These are phyloP conservation scores for Epicauta chinensis DNA, from an alignment of 1,140 invertebrate species.

Conservation along the genomic window DNA sequence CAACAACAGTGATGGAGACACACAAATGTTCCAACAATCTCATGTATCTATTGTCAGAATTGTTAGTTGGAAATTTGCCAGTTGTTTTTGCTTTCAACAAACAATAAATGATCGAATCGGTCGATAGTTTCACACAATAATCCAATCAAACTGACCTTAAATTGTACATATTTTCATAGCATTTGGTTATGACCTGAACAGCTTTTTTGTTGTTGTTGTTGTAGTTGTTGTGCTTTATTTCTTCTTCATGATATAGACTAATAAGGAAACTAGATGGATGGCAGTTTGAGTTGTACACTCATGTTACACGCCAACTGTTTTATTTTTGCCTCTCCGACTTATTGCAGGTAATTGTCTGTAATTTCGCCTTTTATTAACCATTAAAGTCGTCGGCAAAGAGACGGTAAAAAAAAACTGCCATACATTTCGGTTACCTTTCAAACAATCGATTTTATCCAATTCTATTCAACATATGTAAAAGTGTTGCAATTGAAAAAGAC, in stretches of 20 bases:
- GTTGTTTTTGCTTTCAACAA: neutral
- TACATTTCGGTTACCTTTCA: too few species aligned
- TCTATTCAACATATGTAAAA: neutral
- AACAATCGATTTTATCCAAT: too few species aligned
- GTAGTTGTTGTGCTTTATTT: too few species aligned
- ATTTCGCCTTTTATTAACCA: too few species aligned
- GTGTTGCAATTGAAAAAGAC: conserved; percentile 13
- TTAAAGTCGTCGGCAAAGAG: too few species aligned
- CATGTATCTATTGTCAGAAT: conserved; percentile 8
- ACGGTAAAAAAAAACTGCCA: too few species aligned
- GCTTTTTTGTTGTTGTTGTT: conserved; percentile 2
- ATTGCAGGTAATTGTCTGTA: neutral
- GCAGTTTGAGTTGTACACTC: conserved; percentile 1
- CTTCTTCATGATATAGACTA: conserved; percentile 1
- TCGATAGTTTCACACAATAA: too few species aligned
- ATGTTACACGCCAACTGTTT: conserved; percentile 1
- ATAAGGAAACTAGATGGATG: conserved; percentile 17
- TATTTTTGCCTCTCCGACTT: neutral
- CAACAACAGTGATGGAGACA: neutral
- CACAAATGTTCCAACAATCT: conserved; percentile 15
- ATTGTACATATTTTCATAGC: conserved; percentile 11
- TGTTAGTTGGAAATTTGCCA: neutral
- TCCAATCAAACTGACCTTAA: neutral
- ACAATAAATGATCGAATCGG: too few species aligned
- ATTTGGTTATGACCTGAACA: conserved; percentile 2